Evolutionary conservation across 2,797 vertebrate species (phyloP).

Genomic region (Sebastes melanostomus): DNA sequence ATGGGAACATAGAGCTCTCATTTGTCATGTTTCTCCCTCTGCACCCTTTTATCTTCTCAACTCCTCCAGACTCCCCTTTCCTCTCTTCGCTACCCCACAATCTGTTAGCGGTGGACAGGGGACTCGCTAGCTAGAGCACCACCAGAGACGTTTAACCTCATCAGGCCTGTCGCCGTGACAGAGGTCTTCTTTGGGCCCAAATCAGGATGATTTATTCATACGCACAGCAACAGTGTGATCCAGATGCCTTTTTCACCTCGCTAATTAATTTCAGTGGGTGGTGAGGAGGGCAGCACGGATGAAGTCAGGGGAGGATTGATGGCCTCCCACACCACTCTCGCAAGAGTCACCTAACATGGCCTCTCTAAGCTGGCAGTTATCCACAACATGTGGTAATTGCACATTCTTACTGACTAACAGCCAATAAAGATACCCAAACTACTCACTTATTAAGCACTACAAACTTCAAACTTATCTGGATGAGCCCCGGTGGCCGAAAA

Average conservation of each 20-base stretch:
- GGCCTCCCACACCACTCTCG: conserved; percentile 28
- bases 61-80: neutral
- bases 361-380: neutral
- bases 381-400: conserved; percentile 2
- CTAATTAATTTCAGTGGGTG: conserved; percentile 73
- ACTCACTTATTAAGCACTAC: neutral
- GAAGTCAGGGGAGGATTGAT: conserved; percentile 53
- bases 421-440: neutral
- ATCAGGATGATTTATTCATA: conserved; percentile 72
- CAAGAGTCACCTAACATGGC: neutral
- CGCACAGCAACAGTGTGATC: conserved; percentile 47
- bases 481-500: neutral
- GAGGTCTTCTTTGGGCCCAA: conserved; percentile 50
- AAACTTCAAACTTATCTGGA: neutral
- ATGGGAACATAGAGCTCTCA: neutral
- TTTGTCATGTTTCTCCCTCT: neutral
- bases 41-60: conserved; percentile 23
- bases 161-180: conserved; percentile 40
- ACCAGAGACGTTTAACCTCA: conserved; percentile 57
- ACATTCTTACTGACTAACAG: neutral
- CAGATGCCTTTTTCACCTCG: conserved; percentile 61
- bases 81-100: neutral
- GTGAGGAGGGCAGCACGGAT: conserved; percentile 23
- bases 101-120: conserved; percentile 20
- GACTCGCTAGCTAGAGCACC: conserved; percentile 13